A percentile compares a stretch with the other conserved stretches of the same genome.
phyloP scores from a whole-genome alignment of 37 sponge, comb jelly and placozoan genomes.

The Haliclona indistincta region DNA sequence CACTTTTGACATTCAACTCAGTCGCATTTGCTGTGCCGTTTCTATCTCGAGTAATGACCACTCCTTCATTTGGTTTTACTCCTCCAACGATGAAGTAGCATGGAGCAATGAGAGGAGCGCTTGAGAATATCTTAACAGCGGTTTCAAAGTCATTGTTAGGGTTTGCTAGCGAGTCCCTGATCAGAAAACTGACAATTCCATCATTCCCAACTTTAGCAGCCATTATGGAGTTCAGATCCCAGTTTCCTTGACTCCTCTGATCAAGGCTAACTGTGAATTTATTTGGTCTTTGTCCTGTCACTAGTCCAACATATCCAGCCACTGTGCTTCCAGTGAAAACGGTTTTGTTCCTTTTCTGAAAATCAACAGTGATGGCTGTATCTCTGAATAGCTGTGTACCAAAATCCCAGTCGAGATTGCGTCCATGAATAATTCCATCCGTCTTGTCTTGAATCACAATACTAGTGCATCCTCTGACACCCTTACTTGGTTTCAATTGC shows the following conservation, averaged over 20 bases:
- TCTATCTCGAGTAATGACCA: slow-evolving; percentile 86
- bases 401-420: slow-evolving; percentile 86
- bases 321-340: slow-evolving; percentile 79
- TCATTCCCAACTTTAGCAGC: slow-evolving; percentile 26
- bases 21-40: slow-evolving; percentile 45
- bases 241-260: slow-evolving; percentile 68
- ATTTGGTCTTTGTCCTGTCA: slow-evolving; percentile 76
- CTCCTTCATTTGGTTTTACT: slow-evolving; percentile 66
- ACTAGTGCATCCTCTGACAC: slow-evolving; percentile 71
- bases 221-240: slow-evolving; percentile 65
- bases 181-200: slow-evolving; percentile 41
- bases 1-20: slow-evolving; percentile 46
- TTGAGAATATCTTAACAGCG: slow-evolving; percentile 60
- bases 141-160: slow-evolving; percentile 29
- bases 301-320: slow-evolving; percentile 85
- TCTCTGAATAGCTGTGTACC: slow-evolving; percentile 52
- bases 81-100: slow-evolving; percentile 89
- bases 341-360: slow-evolving; percentile 56
- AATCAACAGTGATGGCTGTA: slow-evolving; percentile 80
- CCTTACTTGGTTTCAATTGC: too few species aligned
- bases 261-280: slow-evolving; percentile 77
- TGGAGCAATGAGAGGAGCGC: slow-evolving; percentile 80
- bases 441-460: slow-evolving; percentile 77
- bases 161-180: slow-evolving; percentile 54
- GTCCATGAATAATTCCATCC: slow-evolving; percentile 79